A percentile compares a stretch with the other conserved stretches of the same genome.
Conservation (phyloP, 1,140 invertebrate species). For the Eciton burchellii region DNA sequence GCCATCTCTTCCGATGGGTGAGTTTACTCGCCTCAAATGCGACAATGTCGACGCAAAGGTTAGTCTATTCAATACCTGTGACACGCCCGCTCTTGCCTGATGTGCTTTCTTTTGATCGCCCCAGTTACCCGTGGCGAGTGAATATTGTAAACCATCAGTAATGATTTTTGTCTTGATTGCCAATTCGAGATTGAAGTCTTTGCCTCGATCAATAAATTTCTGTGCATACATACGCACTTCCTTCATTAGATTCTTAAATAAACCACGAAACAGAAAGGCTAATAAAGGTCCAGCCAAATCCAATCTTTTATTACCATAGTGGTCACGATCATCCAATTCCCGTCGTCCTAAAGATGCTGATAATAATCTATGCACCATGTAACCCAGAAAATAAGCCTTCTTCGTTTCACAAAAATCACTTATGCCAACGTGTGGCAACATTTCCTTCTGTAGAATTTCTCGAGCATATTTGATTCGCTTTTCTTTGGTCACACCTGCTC, state of each 20-base stretch:
- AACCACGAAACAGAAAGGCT: slow-evolving; percentile 97
- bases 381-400: slow-evolving; percentile 99
- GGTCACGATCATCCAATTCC: slow-evolving; percentile 99
- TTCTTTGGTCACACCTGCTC: slow-evolving; percentile 98
- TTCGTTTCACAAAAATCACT: slow-evolving; percentile 99
- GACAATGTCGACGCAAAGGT: slow-evolving; percentile 99
- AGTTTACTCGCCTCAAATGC: slow-evolving; percentile 98
- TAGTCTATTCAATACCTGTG: slow-evolving; percentile 97
- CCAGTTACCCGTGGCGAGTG: slow-evolving; percentile 99
- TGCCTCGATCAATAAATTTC: slow-evolving; percentile 99
- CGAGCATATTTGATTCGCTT: slow-evolving; percentile 99
- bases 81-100: slow-evolving; percentile 97
- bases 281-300: slow-evolving; percentile 98
- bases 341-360: slow-evolving; percentile 97
- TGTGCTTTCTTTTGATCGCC: slow-evolving; percentile 99
- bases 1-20: slow-evolving; percentile 99
- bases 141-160: slow-evolving; percentile 99
- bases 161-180: slow-evolving; percentile 99
- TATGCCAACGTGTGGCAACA: slow-evolving; percentile 99
- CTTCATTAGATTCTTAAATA: slow-evolving; percentile 97
- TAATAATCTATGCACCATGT: slow-evolving; percentile 98
- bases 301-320: slow-evolving; percentile 99
- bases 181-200: slow-evolving; percentile 98
- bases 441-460: slow-evolving; percentile 99
- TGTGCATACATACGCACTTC: slow-evolving; percentile 99